A percentile compares a stretch with the other conserved stretches of the same genome.
phyloP scores from a whole-genome alignment of 2,888 invertebrate species.

The Lypha dubia region DNA sequence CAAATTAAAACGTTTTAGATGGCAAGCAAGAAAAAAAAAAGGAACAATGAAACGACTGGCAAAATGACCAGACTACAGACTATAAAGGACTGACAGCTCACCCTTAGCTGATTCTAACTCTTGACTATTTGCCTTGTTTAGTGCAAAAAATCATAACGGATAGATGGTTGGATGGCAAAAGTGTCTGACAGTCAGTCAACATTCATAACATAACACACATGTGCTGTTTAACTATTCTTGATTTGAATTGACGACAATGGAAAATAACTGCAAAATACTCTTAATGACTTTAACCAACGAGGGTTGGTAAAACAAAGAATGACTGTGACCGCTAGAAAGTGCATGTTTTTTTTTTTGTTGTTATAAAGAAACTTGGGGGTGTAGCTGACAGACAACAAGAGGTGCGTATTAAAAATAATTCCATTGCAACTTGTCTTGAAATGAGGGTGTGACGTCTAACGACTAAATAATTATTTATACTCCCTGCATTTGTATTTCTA shows the following conservation, averaged over 20 bases:
- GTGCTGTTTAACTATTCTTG: constrained; percentile 39
- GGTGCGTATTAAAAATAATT: constrained; percentile 1
- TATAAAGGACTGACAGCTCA: constrained; percentile 5
- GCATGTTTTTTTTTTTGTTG: no score
- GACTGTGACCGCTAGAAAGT: not conserved
- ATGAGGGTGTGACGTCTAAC: constrained; percentile 17
- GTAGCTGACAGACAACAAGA: constrained; percentile 9
- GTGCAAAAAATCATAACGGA: constrained; percentile 35
- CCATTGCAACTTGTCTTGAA: not conserved
- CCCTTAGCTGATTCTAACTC: constrained; percentile 14
- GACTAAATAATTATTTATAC: constrained; percentile 6
- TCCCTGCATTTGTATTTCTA: not conserved
- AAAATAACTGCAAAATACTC: constrained; percentile 49
- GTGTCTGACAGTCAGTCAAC: constrained; percentile 29
- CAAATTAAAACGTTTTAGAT: constrained; percentile 8
- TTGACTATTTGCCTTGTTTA: constrained; percentile 18
- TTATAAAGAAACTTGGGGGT: not conserved
- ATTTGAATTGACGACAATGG: constrained; percentile 67
- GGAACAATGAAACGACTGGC: constrained; percentile 13
- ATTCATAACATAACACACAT: constrained; percentile 47
- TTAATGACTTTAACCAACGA: constrained; percentile 37
- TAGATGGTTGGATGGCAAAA: constrained; percentile 5
- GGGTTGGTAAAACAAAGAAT: constrained; percentile 23
- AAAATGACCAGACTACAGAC: not conserved
- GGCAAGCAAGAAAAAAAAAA: not conserved